Base-by-base conservation (phyloP, 2,113 vertebrate genomes). In the Illadopsis cleaveri region DNA sequence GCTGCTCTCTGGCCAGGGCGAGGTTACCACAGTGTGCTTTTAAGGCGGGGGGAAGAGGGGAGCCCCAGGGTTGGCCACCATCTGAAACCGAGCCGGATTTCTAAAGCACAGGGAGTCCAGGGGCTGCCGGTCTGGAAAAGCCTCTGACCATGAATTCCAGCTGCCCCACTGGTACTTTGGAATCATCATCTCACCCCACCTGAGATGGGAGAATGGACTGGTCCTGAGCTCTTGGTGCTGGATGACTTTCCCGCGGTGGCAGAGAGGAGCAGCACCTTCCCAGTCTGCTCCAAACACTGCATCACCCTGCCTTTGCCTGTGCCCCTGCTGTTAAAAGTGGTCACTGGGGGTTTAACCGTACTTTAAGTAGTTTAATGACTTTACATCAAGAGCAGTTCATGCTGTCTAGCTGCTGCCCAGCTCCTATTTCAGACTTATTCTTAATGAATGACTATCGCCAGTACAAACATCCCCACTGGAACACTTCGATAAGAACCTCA, bases 291-390 rank as follows among this genome's bases (percentile, higher is more conserved):
- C 70, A 1, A 42, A 23, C 65, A 2, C 38, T 1, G 9, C 2
- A 21, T 35, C 61, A 8, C 37, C 15, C 66, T 3, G 30, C 5
- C 1, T 22, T 1, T 24, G 31, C 71, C 12, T 3, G 6, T 3
- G 9, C 2, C 33, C 33, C 33, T 3, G 1, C 38, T 40, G 58
- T 10, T 38, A 8, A 11, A 62, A 66, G 33, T 0, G 3, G 3
- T 9, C 42, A 16, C 22, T 8, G 4, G 35, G 33, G 9, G 47
- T 11, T 80, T 50, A 48, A 40, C 1, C 6, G n/a, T 2, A 17
- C 13, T 50, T 17, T 8, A 65, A 73, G 17, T 66, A 15, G 42
- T 94, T 88, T 35, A 64, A 33, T 40, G 27, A 13, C n/a, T 84
- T n/a, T 3, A 19, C 27, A 30, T 35, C 50, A 42, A 38, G 47